These are phyloP conservation scores for Lophius piscatorius DNA, from an alignment of 2,113 vertebrate genomes.

Conservation along the genomic window DNA sequence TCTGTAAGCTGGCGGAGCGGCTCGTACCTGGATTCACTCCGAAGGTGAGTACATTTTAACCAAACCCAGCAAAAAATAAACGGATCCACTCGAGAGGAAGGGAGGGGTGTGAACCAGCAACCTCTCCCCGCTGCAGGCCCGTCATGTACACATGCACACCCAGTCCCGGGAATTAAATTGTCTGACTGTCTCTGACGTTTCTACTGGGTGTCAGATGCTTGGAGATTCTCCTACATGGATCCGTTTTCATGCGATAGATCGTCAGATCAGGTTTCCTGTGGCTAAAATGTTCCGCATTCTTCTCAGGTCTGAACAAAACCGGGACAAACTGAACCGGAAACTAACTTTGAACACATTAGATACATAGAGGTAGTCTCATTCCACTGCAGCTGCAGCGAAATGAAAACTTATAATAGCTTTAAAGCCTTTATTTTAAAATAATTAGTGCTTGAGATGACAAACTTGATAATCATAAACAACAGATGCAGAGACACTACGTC, in stretches of 20 bases:
- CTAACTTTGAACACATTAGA: slow-evolving; percentile 41
- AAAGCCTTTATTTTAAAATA: too few relatives aligned
- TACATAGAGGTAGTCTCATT: too few relatives aligned
- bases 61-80: slow-evolving; percentile 19
- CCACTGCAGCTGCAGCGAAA: too few relatives aligned
- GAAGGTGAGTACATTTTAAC: slow-evolving; percentile 84
- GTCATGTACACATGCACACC: not conserved
- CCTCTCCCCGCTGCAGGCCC: slow-evolving; percentile 50
- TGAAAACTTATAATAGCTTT: too few relatives aligned
- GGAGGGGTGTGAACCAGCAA: slow-evolving; percentile 63
- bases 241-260: slow-evolving; percentile 3
- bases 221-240: not conserved
- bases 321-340: too few relatives aligned
- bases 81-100: slow-evolving; percentile 17
- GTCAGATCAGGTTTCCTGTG: slow-evolving; percentile 57
- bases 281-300: slow-evolving; percentile 81
- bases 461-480: slow-evolving; percentile 67
- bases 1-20: slow-evolving; percentile 90
- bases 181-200: not conserved
- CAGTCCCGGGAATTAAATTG: not conserved
- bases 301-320: too few relatives aligned
- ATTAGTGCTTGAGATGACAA: slow-evolving; percentile 27
- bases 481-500: slow-evolving; percentile 72
- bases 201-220: fast-evolving
- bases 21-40: slow-evolving; percentile 87